phyloP scores from a whole-genome alignment of 2,797 vertebrate genomes.

The Decapterus maruadsi region DNA sequence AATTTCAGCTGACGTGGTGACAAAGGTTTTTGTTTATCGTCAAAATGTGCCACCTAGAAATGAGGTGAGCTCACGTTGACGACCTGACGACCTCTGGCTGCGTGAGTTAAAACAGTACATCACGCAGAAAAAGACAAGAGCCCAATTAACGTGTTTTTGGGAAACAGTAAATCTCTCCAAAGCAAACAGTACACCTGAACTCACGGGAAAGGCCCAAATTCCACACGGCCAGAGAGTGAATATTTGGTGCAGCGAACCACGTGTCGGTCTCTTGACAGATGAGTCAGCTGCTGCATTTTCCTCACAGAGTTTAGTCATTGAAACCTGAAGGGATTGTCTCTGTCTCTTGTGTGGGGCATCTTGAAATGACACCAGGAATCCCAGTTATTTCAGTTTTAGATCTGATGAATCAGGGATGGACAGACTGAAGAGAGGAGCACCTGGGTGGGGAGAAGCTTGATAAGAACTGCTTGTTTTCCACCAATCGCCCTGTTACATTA shows the following conservation, averaged over 20 bases:
- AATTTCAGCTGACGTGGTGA: not conserved
- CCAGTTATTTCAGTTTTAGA: slow-evolving; percentile 17
- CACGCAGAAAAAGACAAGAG: slow-evolving; percentile 61
- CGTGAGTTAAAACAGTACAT: slow-evolving; percentile 69
- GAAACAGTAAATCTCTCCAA: slow-evolving; percentile 79
- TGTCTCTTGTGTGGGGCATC: slow-evolving; percentile 6
- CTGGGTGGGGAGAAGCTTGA: slow-evolving; percentile 67
- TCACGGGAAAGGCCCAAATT: slow-evolving; percentile 78
- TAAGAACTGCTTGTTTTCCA: slow-evolving; percentile 61
- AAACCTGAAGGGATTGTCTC: slow-evolving; percentile 12
- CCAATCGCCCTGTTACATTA: slow-evolving; percentile 73
- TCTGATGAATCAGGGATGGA: not conserved
- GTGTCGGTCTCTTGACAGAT: slow-evolving; percentile 49
- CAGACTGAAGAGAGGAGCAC: slow-evolving; percentile 32
- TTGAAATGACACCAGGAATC: slow-evolving; percentile 21
- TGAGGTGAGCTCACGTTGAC: slow-evolving; percentile 1
- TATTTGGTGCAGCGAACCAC: slow-evolving; percentile 45
- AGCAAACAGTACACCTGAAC: slow-evolving; percentile 69
- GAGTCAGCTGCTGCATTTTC: slow-evolving; percentile 43
- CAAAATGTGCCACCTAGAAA: slow-evolving; percentile 15
- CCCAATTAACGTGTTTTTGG: slow-evolving; percentile 81
- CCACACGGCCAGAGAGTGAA: slow-evolving; percentile 65
- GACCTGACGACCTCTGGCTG: slow-evolving; percentile 40
- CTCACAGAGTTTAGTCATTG: slow-evolving; percentile 11
- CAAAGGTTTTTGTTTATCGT: slow-evolving; percentile 36